Base-by-base conservation (phyloP, 2,113 vertebrate genomes). In the Crotophaga sulcirostris region DNA sequence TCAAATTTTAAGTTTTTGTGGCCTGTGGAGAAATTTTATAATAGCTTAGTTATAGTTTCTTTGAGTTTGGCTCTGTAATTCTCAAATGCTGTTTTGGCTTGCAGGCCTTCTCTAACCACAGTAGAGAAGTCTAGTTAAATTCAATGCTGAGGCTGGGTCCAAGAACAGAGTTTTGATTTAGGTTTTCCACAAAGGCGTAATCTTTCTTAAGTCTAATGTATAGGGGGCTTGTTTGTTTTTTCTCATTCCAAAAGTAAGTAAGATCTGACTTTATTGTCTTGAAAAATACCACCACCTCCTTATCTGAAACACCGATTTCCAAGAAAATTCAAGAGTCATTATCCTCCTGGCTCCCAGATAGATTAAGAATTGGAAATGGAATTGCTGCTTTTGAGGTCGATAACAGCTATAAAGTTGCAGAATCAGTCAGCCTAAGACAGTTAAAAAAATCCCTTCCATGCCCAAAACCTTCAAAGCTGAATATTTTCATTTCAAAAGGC, bases 401-500 rank as follows among this genome's bases (percentile, higher is more conserved):
- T 96, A 88, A 75, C 38, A 44, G 36, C 70, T 87, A 58, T 90
- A 52, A 95, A 92, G 29, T 89, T 95, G 80, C 0, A 0, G 36
- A 88, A 84, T 89, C 82, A 68, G 87, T 94, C 80, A 87, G 58
- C 45, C 49, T 79, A 64, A 55, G 69, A 76, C 34, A 85, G 63
- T 87, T 85, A 80, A 96, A 96, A 97, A 97, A 62, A 89, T 60
- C n/a, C 79, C 18, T 75, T 84, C 63, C 28, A 55, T 88, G 60
- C 42, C 29, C 86, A 54, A 90, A 95, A 95, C 56, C 68, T 92
- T 85, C 70, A 40, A 45, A 72, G 62, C 47, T 81, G 87, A 87
- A 82, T 85, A 92, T 93, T 94, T 97, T 96, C 6, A 23, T 85
- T 95, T 95, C 93, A 84, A 92, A 97, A 95, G 60, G 77, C 72